Conservation (phyloP, 2,888 invertebrate genomes). For the Lathronympha strigana region DNA sequence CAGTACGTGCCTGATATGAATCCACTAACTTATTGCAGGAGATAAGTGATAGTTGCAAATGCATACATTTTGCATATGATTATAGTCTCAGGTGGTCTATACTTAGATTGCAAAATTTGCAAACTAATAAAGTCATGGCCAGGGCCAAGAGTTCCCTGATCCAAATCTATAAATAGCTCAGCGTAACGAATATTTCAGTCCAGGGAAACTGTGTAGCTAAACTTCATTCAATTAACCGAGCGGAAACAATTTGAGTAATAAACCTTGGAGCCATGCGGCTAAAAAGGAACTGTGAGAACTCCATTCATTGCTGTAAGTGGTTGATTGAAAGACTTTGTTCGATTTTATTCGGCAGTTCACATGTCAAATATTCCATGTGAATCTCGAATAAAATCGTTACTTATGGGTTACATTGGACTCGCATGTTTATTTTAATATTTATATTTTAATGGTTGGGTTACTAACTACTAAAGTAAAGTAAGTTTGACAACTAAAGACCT, state of each 20-base stretch:
- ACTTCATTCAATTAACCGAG: conserved; percentile 13
- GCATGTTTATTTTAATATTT: too few relatives aligned
- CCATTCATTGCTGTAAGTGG: conserved; percentile 24
- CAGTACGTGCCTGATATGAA: too few relatives aligned
- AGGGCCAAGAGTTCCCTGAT: conserved; percentile 11
- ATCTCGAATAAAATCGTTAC: background rate
- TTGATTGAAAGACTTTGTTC: conserved; percentile 14
- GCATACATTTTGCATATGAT: background rate
- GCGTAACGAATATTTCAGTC: background rate
- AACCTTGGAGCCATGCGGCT: conserved; percentile 9
- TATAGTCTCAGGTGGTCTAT: background rate
- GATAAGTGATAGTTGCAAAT: background rate
- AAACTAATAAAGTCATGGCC: conserved; percentile 18
- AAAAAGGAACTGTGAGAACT: conserved; percentile 14
- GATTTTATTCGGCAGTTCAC: conserved; percentile 6
- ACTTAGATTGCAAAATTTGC: conserved; percentile 8
- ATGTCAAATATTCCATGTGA: background rate
- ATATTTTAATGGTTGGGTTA: too few relatives aligned
- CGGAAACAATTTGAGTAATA: conserved; percentile 36
- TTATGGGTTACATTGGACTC: too few relatives aligned
- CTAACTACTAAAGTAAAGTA: too few relatives aligned
- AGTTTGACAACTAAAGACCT: too few relatives aligned
- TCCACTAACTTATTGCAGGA: too few relatives aligned
- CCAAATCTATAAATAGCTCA: conserved; percentile 19
- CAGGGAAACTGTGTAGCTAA: conserved; percentile 11